Evolutionary conservation across 2,113 vertebrate genomes (phyloP).

Genomic region (Xerus inauris): DNA sequence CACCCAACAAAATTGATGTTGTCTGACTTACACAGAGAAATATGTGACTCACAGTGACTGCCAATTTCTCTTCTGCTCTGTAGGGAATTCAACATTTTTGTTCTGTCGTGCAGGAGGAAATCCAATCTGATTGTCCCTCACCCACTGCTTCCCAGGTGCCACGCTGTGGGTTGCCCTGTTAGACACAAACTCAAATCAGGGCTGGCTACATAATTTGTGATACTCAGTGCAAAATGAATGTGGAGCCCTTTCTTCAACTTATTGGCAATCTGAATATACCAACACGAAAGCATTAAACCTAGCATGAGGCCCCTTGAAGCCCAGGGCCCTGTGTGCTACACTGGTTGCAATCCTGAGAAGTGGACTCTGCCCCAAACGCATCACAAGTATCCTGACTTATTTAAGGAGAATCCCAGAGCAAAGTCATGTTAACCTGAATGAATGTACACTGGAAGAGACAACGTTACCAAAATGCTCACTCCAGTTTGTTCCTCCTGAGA

Average conservation of each 20-base stretch:
- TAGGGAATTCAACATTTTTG: not conserved
- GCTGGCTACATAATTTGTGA: not conserved
- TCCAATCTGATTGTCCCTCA: not conserved
- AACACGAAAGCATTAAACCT: not conserved
- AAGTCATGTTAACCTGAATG: not conserved
- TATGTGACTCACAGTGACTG: not conserved
- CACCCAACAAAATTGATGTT: not conserved
- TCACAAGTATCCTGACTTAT: rapidly evolving
- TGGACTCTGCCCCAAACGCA: not conserved
- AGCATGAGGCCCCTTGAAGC: not conserved
- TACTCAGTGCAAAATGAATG: not conserved
- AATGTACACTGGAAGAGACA: not conserved
- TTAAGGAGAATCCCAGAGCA: constrained; percentile 15
- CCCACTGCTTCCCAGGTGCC: not conserved
- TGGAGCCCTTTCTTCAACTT: not conserved
- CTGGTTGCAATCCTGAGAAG: not conserved
- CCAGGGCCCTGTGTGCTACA: not conserved
- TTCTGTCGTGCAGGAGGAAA: not conserved
- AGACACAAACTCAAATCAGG: constrained; percentile 45
- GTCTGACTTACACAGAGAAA: constrained; percentile 48
- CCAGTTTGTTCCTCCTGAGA: not conserved
- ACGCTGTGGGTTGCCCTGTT: constrained; percentile 29
- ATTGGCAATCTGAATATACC: not conserved
- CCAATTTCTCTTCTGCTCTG: constrained; percentile 49
- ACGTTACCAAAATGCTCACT: not conserved